Evolutionary conservation across 2,797 vertebrate species (phyloP).

Genomic region (Macrochelys suwanniensis): DNA sequence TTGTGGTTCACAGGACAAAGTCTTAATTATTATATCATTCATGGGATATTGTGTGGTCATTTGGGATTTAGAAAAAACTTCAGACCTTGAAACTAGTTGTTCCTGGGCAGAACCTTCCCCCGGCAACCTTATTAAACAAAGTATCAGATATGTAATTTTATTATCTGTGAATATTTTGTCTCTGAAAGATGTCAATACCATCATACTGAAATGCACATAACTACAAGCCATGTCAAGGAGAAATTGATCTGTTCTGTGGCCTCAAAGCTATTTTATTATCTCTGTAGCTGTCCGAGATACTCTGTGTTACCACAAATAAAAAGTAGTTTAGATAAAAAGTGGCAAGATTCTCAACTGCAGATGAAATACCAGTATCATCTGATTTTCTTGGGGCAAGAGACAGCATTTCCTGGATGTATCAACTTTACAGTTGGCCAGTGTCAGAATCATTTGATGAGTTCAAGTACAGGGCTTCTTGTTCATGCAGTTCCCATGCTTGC

Average conservation of each 20-base stretch:
- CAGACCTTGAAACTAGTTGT: neutral
- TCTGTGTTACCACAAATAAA: neutral
- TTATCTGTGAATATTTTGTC: constrained; percentile 40
- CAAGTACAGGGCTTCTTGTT: constrained; percentile 72
- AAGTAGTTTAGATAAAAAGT: constrained; percentile 1
- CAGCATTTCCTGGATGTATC: constrained; percentile 47
- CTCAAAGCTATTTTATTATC: neutral
- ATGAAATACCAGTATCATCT: constrained; percentile 6
- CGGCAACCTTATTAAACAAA: neutral
- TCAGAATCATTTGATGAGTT: constrained; percentile 67
- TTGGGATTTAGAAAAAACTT: neutral
- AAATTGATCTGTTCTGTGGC: neutral
- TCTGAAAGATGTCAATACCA: constrained; percentile 23
- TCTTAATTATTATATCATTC: neutral
- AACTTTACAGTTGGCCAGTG: constrained; percentile 38
- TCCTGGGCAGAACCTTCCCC: neutral
- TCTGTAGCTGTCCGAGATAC: neutral
- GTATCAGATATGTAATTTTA: neutral
- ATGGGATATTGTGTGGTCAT: neutral
- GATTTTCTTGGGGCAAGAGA: constrained; percentile 43
- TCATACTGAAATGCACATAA: neutral
- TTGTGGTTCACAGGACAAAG: constrained; percentile 2
- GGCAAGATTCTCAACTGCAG: neutral
- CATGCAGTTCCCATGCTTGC: constrained; percentile 77
- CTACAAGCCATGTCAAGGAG: neutral